phyloP scores from a whole-genome alignment of 2,888 invertebrate species.

The Sphecodes monilicornis region DNA sequence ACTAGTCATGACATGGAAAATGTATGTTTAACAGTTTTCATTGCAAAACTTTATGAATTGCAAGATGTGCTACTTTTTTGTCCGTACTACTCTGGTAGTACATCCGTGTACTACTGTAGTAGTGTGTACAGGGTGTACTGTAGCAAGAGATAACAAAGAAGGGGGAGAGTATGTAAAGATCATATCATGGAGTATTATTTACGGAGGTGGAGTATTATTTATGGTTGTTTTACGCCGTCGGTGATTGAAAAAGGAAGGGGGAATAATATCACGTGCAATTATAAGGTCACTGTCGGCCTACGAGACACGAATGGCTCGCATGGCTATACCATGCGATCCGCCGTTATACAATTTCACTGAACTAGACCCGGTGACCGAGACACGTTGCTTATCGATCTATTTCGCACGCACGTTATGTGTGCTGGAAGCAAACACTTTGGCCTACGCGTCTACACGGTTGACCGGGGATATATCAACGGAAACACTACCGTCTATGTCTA shows the following conservation, averaged over 20 bases:
- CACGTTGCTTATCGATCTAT: conserved; percentile 68
- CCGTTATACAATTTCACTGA: conserved; percentile 64
- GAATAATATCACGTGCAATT: conserved; percentile 40
- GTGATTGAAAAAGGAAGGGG: not conserved
- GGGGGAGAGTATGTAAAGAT: not conserved
- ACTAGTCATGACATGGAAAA: no score
- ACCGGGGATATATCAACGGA: conserved; percentile 3
- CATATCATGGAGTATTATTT: not conserved
- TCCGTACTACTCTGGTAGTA: no score
- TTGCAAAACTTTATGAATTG: no score
- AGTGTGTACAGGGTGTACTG: no score
- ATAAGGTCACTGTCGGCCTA: conserved; percentile 52
- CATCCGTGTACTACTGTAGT: no score
- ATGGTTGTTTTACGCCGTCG: not conserved
- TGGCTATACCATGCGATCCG: conserved; percentile 41
- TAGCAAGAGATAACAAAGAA: no score
- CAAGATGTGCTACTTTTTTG: no score
- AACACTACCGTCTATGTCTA: conserved; percentile 14
- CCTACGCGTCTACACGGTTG: conserved; percentile 21
- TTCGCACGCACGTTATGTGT: conserved; percentile 63
- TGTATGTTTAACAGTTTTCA: no score
- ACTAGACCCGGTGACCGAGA: conserved; percentile 76
- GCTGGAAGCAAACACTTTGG: conserved; percentile 50
- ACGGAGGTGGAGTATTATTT: not conserved
- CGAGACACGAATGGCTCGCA: conserved; percentile 42